phyloP scores from a whole-genome alignment of 2,797 vertebrate genomes.

The Lepilemur ruficaudatus region DNA sequence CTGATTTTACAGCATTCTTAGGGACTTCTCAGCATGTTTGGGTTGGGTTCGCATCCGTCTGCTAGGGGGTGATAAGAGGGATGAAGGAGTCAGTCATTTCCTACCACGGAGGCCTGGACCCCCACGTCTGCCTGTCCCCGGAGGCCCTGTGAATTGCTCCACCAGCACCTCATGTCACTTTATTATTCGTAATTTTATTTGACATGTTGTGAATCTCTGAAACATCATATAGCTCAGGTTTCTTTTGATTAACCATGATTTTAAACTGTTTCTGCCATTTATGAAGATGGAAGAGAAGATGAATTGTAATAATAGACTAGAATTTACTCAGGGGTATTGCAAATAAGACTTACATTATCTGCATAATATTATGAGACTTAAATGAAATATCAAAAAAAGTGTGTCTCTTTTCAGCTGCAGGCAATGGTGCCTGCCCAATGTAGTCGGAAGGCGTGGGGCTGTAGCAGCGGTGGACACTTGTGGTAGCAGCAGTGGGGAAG shows the following conservation, averaged over 20 bases:
- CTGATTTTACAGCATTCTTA: rapidly evolving
- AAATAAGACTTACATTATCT: not conserved
- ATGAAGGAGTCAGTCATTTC: not conserved
- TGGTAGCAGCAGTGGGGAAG: not conserved
- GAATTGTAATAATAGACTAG: not conserved
- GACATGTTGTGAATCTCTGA: not conserved
- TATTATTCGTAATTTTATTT: not conserved
- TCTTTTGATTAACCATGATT: not conserved
- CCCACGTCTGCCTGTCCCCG: rapidly evolving
- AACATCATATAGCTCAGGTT: not conserved
- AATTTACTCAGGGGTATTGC: not conserved
- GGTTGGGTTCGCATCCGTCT: not conserved
- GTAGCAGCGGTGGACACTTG: not conserved
- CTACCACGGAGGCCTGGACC: rapidly evolving
- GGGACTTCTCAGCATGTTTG: not conserved
- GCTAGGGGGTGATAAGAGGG: not conserved
- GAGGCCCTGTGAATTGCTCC: not conserved
- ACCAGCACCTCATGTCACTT: not conserved
- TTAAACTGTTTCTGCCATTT: not conserved
- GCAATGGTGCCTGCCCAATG: not conserved
- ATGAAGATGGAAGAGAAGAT: not conserved
- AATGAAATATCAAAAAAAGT: too few relatives aligned
- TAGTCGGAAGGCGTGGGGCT: too few relatives aligned
- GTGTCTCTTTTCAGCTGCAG: not conserved
- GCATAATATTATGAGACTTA: not conserved